phyloP scores from a whole-genome alignment of 2,888 invertebrate genomes.

The Acanthosoma haemorrhoidale region DNA sequence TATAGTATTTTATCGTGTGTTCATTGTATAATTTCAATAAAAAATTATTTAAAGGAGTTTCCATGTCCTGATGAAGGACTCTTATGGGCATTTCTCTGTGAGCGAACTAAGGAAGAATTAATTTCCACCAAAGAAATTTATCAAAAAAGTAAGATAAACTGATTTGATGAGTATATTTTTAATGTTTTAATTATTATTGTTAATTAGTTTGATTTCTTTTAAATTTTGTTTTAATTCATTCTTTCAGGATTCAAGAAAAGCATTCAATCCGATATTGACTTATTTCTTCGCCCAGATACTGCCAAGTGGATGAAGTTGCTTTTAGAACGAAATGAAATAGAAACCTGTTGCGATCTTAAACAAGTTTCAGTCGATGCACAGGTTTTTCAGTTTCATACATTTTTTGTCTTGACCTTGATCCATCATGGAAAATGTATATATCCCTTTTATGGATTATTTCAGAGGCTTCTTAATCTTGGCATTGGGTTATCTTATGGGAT shows the following conservation, averaged over 20 bases:
- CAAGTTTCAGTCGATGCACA: background rate
- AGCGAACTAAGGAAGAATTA: background rate
- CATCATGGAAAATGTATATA: too few relatives aligned
- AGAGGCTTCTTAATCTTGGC: background rate
- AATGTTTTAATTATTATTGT: background rate
- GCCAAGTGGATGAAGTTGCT: conserved; percentile 9
- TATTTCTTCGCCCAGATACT: background rate
- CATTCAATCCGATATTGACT: background rate
- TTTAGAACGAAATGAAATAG: background rate
- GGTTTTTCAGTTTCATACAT: background rate
- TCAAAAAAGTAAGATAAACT: background rate
- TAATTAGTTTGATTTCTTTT: background rate
- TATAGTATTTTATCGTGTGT: background rate
- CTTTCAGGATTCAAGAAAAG: background rate
- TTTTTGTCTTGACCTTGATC: background rate
- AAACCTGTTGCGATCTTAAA: background rate
- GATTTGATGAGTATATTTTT: too few relatives aligned
- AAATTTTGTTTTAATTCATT: background rate
- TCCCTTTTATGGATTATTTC: background rate
- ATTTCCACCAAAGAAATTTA: background rate
- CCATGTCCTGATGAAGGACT: background rate
- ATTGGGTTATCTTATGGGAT: background rate
- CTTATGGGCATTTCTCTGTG: background rate
- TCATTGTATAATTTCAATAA: background rate
- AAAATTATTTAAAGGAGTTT: background rate